Evolutionary conservation across 2,888 invertebrate genomes (phyloP), one percentile per base, ranked within the genome.

Genomic region (Andrena bucephala): DNA sequence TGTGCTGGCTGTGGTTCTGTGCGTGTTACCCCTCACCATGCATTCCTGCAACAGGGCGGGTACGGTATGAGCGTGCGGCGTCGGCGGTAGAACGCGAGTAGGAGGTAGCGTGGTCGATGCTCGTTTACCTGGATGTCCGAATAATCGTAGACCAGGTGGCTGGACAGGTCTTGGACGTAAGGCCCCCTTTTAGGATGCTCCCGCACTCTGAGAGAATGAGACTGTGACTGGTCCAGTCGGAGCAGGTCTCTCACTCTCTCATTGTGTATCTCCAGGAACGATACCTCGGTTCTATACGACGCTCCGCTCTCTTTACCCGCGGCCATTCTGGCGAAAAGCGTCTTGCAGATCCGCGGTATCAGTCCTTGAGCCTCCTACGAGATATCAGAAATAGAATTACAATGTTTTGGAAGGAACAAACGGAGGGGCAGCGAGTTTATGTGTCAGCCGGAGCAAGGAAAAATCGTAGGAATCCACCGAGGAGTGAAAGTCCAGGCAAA

Each of bases 211-310:
- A 98, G 95, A 1, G 96, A 96, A 94, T 97, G 97, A 95, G 96
- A 62, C 95, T 95, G 93, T 94, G 95, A 59, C 93, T 94, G 94
- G 83, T 95, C 94, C 42, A 94, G 93, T 10, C 96, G 95, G 73
- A 97, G 94, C 82, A 97, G 94, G 93, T 97, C 97, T 93, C 96
- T 96, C 0, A 98, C 97, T 78, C 96, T 95, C 94, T 98, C 98
- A 93, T 98, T 98, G 94, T 98, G 97, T 84, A 98, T 97, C 94
- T 98, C 97, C 86, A 97, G 94, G 94, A 97, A 98, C 92, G 97
- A 97, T 90, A 98, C 98, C 93, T 98, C 97, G 0, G 97, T 97
- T 89, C 97, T 96, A 93, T 97, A 98, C 0, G 97, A 97, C 0
- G 97, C 97, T 1, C 97, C 97, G 54, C 96, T 96, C 92, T 97